phyloP scores from a whole-genome alignment of 2,888 invertebrate species.

The Cloeon dipterum region DNA sequence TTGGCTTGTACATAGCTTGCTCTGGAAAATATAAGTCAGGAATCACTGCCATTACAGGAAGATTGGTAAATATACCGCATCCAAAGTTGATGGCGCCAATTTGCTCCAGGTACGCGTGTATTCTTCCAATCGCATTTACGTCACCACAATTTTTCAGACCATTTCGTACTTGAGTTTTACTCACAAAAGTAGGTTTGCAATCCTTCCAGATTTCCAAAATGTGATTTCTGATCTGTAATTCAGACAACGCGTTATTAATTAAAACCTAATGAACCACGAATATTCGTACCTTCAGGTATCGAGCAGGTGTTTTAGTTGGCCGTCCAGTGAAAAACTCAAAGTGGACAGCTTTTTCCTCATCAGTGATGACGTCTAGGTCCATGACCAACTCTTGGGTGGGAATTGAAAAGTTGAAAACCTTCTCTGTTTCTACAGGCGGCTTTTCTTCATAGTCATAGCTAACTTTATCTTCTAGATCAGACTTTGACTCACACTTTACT shows the following conservation, averaged over 20 bases:
- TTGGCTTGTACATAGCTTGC: no score
- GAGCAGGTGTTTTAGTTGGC: constrained; percentile 26
- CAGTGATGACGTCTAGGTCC: constrained; percentile 18
- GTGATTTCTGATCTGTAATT: constrained; percentile 26
- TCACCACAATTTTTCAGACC: constrained; percentile 35
- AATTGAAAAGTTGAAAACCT: constrained; percentile 16
- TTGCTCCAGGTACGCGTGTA: constrained; percentile 34
- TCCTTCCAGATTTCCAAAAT: constrained; percentile 28
- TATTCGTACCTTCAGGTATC: constrained; percentile 29
- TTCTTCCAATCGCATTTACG: constrained; percentile 32
- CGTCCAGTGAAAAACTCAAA: constrained; percentile 30
- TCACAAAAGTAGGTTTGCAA: constrained; percentile 28
- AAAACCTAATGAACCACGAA: no score
- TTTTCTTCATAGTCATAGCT: constrained; percentile 3
- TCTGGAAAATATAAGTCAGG: not conserved
- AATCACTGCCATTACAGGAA: not conserved
- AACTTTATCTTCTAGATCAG: constrained; percentile 4
- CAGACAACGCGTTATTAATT: not conserved
- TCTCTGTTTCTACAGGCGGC: constrained; percentile 10
- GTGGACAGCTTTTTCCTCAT: constrained; percentile 28
- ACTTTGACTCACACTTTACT: constrained; percentile 10
- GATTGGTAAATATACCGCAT: constrained; percentile 21
- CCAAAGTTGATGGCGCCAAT: constrained; percentile 38
- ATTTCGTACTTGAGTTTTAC: constrained; percentile 29
- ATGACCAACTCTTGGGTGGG: constrained; percentile 22